Evolutionary conservation across 2,797 vertebrate species (phyloP), one percentile per base, ranked within the genome.

Genomic region (Ateles fusciceps): DNA sequence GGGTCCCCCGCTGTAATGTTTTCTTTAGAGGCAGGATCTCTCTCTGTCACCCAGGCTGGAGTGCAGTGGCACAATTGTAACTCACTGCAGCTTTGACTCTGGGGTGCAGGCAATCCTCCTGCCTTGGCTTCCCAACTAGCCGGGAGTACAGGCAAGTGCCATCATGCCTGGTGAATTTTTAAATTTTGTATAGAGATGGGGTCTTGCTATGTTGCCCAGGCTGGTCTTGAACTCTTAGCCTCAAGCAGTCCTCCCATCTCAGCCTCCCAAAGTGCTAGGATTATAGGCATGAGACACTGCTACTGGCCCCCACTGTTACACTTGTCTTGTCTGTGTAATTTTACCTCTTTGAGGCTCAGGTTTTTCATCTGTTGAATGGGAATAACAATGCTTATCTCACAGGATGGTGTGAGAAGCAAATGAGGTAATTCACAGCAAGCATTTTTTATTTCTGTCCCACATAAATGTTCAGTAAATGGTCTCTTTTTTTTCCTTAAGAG

Each of bases 361-460:
- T 52, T 93, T 57, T 89, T 95, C 52, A 68, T 93, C 46, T 36
- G 48, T 85, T 68, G n/a, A 78, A 64, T 75, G 94, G 92, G 42
- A 86, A 30, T 79, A 83, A 71, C 36, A 79, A 36, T 14, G 50
- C 33, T 68, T 28, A 55, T 26, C 59, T 85, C 55, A 85, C 12
- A 64, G 57, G 44, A 21, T 3, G 5, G 52, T n/a, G 26, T 33
- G 46, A 89, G 50, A 83, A 44, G 55, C 42, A 75, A 79, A 57
- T 28, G 92, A 68, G 72, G 57, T 64, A 14, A 87, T 48, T 68
- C 84, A 30, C 26, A 91, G 83, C 30, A 48, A 85, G 57, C 5
- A 59, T 74, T 89, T 92, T 78, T 64, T 8, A 74, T 61, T 81
- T 83, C 36, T 44, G 22, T 76, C 78, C 26, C n/a, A 71, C 21